These are phyloP conservation scores for Zhuqinia jingwanae DNA, from an alignment of 2,888 invertebrate species.

Conservation along the genomic window DNA sequence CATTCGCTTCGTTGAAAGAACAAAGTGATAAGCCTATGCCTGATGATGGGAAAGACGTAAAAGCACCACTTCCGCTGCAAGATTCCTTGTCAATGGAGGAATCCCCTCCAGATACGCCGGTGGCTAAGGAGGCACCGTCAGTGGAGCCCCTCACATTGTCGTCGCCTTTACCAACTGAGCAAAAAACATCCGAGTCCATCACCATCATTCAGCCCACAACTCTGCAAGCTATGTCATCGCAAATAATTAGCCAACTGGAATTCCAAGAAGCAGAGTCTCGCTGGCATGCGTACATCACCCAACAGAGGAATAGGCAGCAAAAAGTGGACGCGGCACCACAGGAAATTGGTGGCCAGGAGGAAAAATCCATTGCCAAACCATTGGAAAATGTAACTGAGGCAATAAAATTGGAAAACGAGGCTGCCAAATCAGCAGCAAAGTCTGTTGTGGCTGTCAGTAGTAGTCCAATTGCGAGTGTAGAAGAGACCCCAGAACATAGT, in stretches of 20 bases:
- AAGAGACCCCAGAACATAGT: not conserved
- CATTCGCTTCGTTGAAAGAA: constrained; percentile 10
- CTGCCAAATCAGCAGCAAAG: constrained; percentile 23
- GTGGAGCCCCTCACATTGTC: too few species aligned
- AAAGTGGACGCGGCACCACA: not conserved
- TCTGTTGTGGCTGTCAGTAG: not conserved
- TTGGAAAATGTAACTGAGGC: constrained; percentile 54
- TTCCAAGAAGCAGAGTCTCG: constrained; percentile 72
- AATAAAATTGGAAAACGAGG: constrained; percentile 51
- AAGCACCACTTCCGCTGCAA: constrained; percentile 55
- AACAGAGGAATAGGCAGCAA: constrained; percentile 57
- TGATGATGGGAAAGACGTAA: constrained; percentile 51
- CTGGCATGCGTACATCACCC: constrained; percentile 67
- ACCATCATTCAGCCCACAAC: constrained; percentile 17
- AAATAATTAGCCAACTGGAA: constrained; percentile 65
- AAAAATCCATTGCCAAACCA: constrained; percentile 60
- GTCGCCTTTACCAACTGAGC: too few species aligned
- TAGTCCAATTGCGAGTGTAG: not conserved
- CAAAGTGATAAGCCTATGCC: constrained; percentile 41
- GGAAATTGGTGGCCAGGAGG: constrained; percentile 65
- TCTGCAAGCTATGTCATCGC: constrained; percentile 49
- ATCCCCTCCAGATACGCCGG: constrained; percentile 16
- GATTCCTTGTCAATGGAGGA: constrained; percentile 12
- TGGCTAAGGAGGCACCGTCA: not conserved
- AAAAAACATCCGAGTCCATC: not conserved